Percentiles rank a stretch among this genome's conserved stretches.
These are phyloP conservation scores for Pycnomerus fuliginosus DNA, from an alignment of 2,888 invertebrate genomes.

Conservation along the genomic window DNA sequence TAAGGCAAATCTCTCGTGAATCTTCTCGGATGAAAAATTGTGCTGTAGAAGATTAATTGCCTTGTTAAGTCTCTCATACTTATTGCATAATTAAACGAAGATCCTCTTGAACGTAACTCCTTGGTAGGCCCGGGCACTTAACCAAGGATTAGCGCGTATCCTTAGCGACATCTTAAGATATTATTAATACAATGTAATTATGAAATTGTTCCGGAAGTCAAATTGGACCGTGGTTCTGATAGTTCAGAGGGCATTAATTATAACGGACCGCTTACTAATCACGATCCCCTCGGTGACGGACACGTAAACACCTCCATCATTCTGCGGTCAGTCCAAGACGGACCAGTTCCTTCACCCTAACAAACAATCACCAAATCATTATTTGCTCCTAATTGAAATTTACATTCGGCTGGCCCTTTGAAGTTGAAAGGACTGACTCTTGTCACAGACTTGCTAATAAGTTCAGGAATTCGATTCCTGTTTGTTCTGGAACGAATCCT, in stretches of 20 bases:
- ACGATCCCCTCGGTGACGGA: slow-evolving; percentile 40
- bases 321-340: slow-evolving; percentile 37
- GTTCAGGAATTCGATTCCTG: background rate
- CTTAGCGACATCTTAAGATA: slow-evolving; percentile 49
- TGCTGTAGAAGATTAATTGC: slow-evolving; percentile 20
- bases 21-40: slow-evolving; percentile 18
- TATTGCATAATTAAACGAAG: slow-evolving; percentile 39
- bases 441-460: no score
- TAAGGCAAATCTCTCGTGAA: slow-evolving; percentile 3
- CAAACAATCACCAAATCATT: slow-evolving; percentile 44
- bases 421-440: slow-evolving; percentile 16
- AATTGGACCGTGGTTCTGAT: slow-evolving; percentile 16
- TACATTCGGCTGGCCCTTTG: slow-evolving; percentile 35
- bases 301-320: slow-evolving; percentile 49
- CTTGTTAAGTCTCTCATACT: slow-evolving; percentile 31
- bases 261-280: slow-evolving; percentile 46
- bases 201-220: slow-evolving; percentile 41
- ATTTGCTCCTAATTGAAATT: slow-evolving; percentile 44
- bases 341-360: slow-evolving; percentile 32
- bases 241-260: slow-evolving; percentile 44
- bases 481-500: background rate
- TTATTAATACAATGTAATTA: slow-evolving; percentile 49
- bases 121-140: slow-evolving; percentile 29
- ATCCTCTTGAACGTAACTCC: slow-evolving; percentile 25
- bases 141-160: slow-evolving; percentile 43